Conservation (phyloP, 2,797 vertebrate genomes). For the Otolemur crassicaudatus region DNA sequence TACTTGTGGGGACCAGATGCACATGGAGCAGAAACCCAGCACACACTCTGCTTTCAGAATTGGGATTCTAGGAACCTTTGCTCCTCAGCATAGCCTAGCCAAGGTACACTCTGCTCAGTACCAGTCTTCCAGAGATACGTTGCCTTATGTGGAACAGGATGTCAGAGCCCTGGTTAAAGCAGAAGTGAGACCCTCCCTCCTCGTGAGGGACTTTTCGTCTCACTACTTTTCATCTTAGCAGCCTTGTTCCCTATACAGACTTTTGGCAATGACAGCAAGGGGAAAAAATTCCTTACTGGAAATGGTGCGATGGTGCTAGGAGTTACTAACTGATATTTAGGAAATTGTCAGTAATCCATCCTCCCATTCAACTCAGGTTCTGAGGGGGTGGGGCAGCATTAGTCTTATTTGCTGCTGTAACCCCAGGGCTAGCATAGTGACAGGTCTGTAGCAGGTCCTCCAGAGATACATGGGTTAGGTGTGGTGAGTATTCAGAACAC, state of each 20-base stretch:
- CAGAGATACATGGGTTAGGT: neutral
- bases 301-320: accelerated
- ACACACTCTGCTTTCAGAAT: neutral
- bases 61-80: neutral
- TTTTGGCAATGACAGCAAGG: neutral
- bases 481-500: neutral
- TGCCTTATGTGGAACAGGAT: neutral
- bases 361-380: neutral
- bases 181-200: neutral
- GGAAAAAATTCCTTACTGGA: neutral
- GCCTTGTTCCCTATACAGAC: neutral
- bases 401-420: neutral
- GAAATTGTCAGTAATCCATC: neutral
- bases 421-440: too few species aligned
- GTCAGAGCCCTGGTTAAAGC: neutral
- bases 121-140: neutral
- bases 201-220: neutral
- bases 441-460: neutral
- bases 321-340: neutral
- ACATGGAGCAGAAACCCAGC: neutral
- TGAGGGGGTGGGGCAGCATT: neutral
- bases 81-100: neutral
- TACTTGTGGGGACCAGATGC: too few species aligned
- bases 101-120: neutral
- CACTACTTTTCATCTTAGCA: neutral